Percentiles rank a stretch among this genome's conserved stretches.
These are phyloP conservation scores for Therioaphis trifolii DNA, from an alignment of 2,888 invertebrate species.

Conservation along the genomic window DNA sequence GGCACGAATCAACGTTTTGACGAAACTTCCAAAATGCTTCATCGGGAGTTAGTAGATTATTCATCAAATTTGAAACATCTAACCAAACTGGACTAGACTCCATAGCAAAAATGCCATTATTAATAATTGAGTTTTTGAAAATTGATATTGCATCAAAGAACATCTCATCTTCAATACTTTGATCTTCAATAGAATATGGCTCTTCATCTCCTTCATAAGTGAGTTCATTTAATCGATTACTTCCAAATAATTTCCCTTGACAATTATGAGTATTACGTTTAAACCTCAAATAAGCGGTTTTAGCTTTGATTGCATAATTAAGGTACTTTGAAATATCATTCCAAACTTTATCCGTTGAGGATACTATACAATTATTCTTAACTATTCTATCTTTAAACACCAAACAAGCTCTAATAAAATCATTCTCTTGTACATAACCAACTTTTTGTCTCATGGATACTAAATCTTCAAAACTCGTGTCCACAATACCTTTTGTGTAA, in stretches of 20 bases:
- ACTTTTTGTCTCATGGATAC: conserved; percentile 54
- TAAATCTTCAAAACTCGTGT: conserved; percentile 50
- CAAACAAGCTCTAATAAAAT: conserved; percentile 44
- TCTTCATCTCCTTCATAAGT: conserved; percentile 6
- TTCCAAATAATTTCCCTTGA: conserved; percentile 33
- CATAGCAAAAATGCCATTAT: conserved; percentile 44
- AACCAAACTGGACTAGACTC: conserved; percentile 51
- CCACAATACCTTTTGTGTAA: conserved; percentile 35
- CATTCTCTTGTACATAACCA: conserved; percentile 58
- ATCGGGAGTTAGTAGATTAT: conserved; percentile 35
- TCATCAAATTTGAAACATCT: conserved; percentile 58
- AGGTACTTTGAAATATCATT: conserved; percentile 55
- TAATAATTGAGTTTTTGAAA: conserved; percentile 56
- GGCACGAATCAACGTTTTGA: conserved; percentile 43
- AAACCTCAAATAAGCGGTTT: conserved; percentile 55
- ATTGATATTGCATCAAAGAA: conserved; percentile 58
- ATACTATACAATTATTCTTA: conserved; percentile 38
- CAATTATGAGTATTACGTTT: conserved; percentile 58
- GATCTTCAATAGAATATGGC: conserved; percentile 18
- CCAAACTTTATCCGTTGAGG: conserved; percentile 50
- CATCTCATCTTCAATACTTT: conserved; percentile 52
- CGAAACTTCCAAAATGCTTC: conserved; percentile 61
- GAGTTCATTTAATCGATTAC: conserved; percentile 9
- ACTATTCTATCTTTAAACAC: conserved; percentile 35
- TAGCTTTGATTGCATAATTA: conserved; percentile 53